Percentiles rank a stretch among this genome's conserved stretches.
These are phyloP conservation scores for Melanerpes formicivorus DNA, from an alignment of 2,113 vertebrate species.

Conservation along the genomic window DNA sequence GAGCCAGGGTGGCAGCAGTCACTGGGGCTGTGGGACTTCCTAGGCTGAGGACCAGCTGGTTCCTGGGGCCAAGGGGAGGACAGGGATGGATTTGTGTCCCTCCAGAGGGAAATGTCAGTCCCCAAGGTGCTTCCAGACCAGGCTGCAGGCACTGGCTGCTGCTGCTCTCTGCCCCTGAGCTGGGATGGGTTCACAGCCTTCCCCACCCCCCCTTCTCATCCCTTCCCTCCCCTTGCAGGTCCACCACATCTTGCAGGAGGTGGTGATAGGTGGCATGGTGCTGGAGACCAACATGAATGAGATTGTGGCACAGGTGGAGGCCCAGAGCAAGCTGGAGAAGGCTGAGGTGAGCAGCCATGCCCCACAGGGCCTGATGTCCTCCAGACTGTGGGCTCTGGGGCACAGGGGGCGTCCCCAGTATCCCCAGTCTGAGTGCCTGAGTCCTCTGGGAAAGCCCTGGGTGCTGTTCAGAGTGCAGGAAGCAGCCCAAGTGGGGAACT, in stretches of 20 bases:
- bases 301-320: constrained; percentile 90
- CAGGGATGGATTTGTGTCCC: background rate
- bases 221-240: background rate
- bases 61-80: background rate
- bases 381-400: background rate
- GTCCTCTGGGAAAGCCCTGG: accelerated
- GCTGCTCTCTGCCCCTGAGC: background rate
- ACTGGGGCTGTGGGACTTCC: background rate
- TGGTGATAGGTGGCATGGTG: constrained; percentile 96
- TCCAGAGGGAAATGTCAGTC: background rate
- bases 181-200: background rate
- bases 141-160: accelerated
- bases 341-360: constrained; percentile 80
- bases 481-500: accelerated
- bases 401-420: accelerated
- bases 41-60: too few species aligned
- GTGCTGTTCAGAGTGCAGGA: background rate
- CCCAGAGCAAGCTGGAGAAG: constrained; percentile 93
- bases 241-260: constrained; percentile 87
- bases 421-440: background rate
- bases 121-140: accelerated
- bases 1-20: background rate
- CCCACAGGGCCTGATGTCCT: accelerated
- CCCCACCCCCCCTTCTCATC: background rate
- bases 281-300: constrained; percentile 98